A percentile compares a stretch with the other conserved stretches of the same genome.
These are phyloP conservation scores for Andrena cerasifolii DNA, from an alignment of 1,140 invertebrate genomes.

Conservation along the genomic window DNA sequence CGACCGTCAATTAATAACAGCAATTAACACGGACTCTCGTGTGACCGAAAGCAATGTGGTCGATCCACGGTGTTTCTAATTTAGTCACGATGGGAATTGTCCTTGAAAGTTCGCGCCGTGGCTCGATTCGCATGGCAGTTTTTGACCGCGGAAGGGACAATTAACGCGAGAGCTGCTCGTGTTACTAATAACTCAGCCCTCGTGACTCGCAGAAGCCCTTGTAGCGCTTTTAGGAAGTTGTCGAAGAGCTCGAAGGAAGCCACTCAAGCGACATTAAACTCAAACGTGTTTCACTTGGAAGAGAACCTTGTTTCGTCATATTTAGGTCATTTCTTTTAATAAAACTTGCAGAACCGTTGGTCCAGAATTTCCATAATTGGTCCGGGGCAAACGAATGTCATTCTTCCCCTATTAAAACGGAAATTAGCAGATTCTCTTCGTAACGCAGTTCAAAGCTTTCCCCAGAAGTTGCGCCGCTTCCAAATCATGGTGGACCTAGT, in stretches of 20 bases:
- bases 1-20: background rate
- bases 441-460: background rate
- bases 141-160: conserved; percentile 33
- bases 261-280: background rate
- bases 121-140: background rate
- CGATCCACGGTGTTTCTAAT: conserved; percentile 27
- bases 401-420: too few species aligned
- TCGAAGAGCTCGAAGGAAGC: background rate
- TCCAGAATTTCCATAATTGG: background rate
- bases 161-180: conserved; percentile 24
- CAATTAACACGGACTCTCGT: background rate
- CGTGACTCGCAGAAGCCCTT: conserved; percentile 13
- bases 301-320: background rate
- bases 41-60: background rate
- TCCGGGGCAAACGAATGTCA: too few species aligned
- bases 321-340: background rate
- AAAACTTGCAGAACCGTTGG: background rate
- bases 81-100: conserved; percentile 23
- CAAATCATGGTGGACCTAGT: too few species aligned
- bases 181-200: conserved; percentile 23
- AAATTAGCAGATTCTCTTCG: too few species aligned
- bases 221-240: conserved; percentile 17
- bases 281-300: background rate
- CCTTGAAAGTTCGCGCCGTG: conserved; percentile 21
- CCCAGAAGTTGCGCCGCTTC: too few species aligned